These are phyloP conservation scores for Brachystomella parvula DNA, from an alignment of 1,140 invertebrate species.

Conservation along the genomic window DNA sequence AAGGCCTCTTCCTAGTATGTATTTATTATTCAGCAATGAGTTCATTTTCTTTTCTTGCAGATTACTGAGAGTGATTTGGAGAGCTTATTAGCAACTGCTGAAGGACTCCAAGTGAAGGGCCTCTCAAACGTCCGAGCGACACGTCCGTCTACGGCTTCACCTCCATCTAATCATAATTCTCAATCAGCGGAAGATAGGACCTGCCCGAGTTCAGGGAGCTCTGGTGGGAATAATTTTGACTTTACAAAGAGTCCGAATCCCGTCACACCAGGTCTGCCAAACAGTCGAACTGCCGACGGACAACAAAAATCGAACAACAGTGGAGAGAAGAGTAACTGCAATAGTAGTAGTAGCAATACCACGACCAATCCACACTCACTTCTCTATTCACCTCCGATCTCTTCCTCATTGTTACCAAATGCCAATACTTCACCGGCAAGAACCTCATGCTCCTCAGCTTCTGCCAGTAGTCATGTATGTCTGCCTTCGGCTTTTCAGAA, in stretches of 20 bases:
- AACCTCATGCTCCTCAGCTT: background rate
- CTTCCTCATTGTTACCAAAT: constrained; percentile 1
- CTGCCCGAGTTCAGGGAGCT: background rate
- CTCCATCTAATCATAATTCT: constrained; percentile 3
- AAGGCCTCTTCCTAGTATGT: too few species aligned
- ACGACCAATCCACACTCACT: background rate
- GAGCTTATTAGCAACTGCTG: constrained; percentile 43
- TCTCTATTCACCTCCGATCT: constrained; percentile 5
- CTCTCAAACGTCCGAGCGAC: constrained; percentile 42
- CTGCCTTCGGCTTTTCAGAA: background rate
- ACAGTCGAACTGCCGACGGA: background rate
- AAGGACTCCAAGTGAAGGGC: constrained; percentile 47
- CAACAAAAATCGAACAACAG: background rate
- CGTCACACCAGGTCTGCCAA: constrained; percentile 7
- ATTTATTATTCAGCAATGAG: too few species aligned
- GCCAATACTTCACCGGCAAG: background rate
- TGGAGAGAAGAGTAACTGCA: background rate
- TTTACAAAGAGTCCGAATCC: constrained; percentile 17
- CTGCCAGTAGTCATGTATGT: background rate
- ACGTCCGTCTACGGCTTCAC: constrained; percentile 24
- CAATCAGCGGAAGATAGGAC: background rate
- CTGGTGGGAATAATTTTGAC: background rate
- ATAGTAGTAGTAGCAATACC: background rate
- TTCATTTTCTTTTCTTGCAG: constrained; percentile 26
- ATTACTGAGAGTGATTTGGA: constrained; percentile 43